Evolutionary conservation across 2,888 invertebrate genomes (phyloP), one percentile per base, ranked within the genome.

Genomic region (Cheilosia vernalis): DNA sequence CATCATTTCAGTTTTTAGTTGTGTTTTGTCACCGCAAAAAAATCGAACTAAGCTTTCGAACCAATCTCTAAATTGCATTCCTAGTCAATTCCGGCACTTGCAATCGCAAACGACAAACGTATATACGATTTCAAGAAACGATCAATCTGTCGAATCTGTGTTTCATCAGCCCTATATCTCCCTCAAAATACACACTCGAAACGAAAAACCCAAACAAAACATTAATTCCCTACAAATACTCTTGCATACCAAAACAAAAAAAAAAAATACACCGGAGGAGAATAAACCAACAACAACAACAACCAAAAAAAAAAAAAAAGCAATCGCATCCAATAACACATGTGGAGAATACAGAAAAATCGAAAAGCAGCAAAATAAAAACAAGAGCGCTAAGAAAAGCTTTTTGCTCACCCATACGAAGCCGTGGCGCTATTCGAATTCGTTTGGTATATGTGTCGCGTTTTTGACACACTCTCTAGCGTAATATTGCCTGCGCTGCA

Each of bases 171-270:
- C 33, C 33, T 37, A 10, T 37, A 37, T 37, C 33, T 37, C 33
- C 33, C 33, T 37, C 10, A 10, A 37, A 37, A 30, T 30, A 9
- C 30, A 37, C 3, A 13, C 10, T 37, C 13, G 37, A 37, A 37
- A 21, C 42, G 19, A 51, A 70, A 72, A 64, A 85, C 85, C 85
- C 85, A 85, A 85, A 85, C 85, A 85, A 85, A 85, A 81, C 85
- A 85, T 85, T 85, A 81, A 85, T 85, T 85, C 81, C 85, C 80
- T 72, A 66, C 80, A 63, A 81, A 85, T 19, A 77, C 47, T 13
- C 80, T 84, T 37, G 44, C 53, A 79, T 66, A 61, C 15, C 9
- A 3, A 10, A 24, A n/a, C n/a, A n/a, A 58, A 70, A 63, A 70
- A 85, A 9, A 10, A 42, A 63, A 70, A 63, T 66, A 85, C 27